Conservation (phyloP, 2,888 invertebrate genomes). For the Malthinus seriepunctatus region DNA sequence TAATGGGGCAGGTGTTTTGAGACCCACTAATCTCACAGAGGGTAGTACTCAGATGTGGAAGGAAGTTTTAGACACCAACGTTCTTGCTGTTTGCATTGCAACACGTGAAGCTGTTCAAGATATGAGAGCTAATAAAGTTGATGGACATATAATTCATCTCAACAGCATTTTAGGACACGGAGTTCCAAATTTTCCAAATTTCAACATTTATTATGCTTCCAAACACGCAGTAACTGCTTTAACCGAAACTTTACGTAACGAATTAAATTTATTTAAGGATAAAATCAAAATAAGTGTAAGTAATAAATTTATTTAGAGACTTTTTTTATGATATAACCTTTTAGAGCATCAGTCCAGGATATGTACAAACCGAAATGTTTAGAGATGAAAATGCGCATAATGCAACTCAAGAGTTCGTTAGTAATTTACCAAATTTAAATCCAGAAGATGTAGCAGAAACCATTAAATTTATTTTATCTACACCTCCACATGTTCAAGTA, state of each 20-base stretch:
- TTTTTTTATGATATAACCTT: background rate
- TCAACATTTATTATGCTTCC: no score
- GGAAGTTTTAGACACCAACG: constrained; percentile 11
- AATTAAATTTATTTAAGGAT: no score
- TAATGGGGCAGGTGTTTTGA: constrained; percentile 8
- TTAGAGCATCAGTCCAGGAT: constrained; percentile 42
- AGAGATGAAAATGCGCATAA: constrained; percentile 4
- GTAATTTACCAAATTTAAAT: constrained; percentile 8
- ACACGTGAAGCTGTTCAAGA: constrained; percentile 30
- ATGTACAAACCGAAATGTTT: constrained; percentile 34
- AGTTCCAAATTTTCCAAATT: background rate
- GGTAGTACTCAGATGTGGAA: constrained; percentile 11
- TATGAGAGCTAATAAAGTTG: constrained; percentile 30
- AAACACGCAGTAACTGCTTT: no score
- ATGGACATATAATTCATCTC: constrained; percentile 34
- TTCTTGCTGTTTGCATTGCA: constrained; percentile 8
- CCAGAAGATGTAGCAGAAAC: constrained; percentile 37
- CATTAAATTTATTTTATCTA: constrained; percentile 36
- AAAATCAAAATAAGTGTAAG: no score
- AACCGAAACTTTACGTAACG: no score
- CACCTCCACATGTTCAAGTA: constrained; percentile 40
- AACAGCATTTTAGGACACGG: constrained; percentile 32
- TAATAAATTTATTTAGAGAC: no score
- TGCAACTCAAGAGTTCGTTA: background rate
- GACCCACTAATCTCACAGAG: background rate